Evolutionary conservation across 2,797 vertebrate species (phyloP), one percentile per base, ranked within the genome.

Genomic region (Muscicapa comitata): DNA sequence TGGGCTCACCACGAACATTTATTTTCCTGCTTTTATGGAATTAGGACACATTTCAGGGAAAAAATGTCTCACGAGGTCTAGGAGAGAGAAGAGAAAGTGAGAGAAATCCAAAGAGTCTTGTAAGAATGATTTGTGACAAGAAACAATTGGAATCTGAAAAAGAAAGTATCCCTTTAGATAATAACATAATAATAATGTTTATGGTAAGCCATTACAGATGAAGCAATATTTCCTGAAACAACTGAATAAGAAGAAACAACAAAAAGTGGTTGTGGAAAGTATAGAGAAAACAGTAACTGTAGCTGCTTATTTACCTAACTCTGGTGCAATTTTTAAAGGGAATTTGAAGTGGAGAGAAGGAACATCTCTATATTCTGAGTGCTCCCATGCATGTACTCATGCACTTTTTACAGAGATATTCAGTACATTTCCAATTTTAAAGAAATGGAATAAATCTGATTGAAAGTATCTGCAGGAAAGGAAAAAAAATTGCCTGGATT

Each of bases 1-100:
- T 78, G 58, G 86, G 71, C 75, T 92, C 3, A 0, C 81, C 24
- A 11, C 0, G 26, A 88, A 31, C 38, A 9, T 43, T 70, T 90
- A 61, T 94, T 93, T 92, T 43, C 38, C 37, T 57, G 23, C 28
- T 82, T 96, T 91, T 80, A 77, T 59, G 51, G 62, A 88, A 93
- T 83, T 83, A 78, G 48, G 79, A 72, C 43, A 78, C 20, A 48
- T 48, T 92, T 86, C 78, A 84, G 50, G 51, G 54, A 92, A 35
- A 93, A 86, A 92, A 75, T 66, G 17, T 78, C 45, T 91, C 55
- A 37, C 58, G 8, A 35, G 23, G 38, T 26, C 11, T 55, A 72
- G 31, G 26, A 43, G 10, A 76, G 37, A 61, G 35, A 81, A 86
- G 72, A 77, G 40, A 63, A 86, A 81, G 37, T 1, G 4, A 71